These are phyloP conservation scores for Archips xylosteana DNA, from an alignment of 2,888 invertebrate genomes.

Conservation along the genomic window DNA sequence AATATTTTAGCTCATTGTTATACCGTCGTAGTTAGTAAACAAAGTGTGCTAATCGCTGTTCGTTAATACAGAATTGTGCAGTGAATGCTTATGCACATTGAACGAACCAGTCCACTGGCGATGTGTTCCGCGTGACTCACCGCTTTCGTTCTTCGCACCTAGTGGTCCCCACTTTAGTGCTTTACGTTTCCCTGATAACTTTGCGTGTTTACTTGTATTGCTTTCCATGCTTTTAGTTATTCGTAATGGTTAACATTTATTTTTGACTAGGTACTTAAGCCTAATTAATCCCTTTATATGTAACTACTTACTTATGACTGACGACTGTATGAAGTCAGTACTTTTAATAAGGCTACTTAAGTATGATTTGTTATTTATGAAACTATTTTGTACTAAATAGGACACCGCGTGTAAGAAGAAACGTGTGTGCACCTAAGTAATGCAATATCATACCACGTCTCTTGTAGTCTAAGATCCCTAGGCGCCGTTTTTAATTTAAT, in stretches of 20 bases:
- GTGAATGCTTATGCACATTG: constrained; percentile 51
- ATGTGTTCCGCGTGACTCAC: constrained; percentile 70
- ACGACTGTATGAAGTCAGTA: no score
- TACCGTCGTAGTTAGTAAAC: constrained; percentile 31
- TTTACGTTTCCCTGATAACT: constrained; percentile 40
- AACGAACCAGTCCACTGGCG: constrained; percentile 45
- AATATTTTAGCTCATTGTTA: constrained; percentile 26
- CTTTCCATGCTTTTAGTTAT: constrained; percentile 22
- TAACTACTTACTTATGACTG: no score
- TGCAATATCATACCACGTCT: not conserved
- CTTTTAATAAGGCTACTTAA: not conserved
- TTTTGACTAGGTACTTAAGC: constrained; percentile 1
- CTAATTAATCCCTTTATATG: no score
- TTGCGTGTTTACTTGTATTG: constrained; percentile 28
- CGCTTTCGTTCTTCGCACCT: constrained; percentile 74
- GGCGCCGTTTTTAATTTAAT: no score
- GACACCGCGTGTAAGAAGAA: not conserved
- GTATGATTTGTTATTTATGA: not conserved
- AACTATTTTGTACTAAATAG: not conserved
- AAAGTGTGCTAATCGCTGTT: constrained; percentile 38
- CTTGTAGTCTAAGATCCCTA: no score
- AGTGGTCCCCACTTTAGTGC: constrained; percentile 48
- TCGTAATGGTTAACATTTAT: constrained; percentile 10
- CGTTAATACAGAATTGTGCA: constrained; percentile 48
- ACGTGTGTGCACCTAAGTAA: not conserved